A percentile compares a stretch with the other conserved stretches of the same genome.
Evolutionary conservation across 1,140 invertebrate genomes (phyloP).

Genomic region (Drosophila sucinea): DNA sequence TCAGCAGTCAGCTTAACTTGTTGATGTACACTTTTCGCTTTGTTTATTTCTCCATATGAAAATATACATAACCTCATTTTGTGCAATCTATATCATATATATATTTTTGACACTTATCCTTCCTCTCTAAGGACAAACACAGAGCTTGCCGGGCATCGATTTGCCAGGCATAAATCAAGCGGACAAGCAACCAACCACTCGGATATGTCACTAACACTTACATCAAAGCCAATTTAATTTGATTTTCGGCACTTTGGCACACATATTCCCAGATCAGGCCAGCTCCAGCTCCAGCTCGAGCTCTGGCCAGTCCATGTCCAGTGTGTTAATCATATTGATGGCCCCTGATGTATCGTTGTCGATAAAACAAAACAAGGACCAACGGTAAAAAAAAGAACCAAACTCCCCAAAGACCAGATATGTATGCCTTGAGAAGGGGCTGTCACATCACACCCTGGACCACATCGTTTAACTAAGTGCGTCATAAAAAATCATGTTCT

Average conservation of each 20-base stretch:
- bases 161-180: slow-evolving; percentile 71
- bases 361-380: slow-evolving; percentile 73
- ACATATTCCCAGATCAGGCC: slow-evolving; percentile 35
- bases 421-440: slow-evolving; percentile 49
- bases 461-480: slow-evolving; percentile 66
- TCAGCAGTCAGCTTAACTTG: slow-evolving; percentile 5
- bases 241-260: slow-evolving; percentile 74
- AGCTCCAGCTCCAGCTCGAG: background rate
- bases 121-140: slow-evolving; percentile 68
- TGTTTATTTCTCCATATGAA: too few relatives aligned
- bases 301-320: background rate
- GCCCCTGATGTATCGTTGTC: slow-evolving; percentile 64
- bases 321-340: slow-evolving; percentile 78
- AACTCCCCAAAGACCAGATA: slow-evolving; percentile 36
- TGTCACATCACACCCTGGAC: slow-evolving; percentile 32
- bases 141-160: slow-evolving; percentile 62
- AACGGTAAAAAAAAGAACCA: slow-evolving; percentile 50
- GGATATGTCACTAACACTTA: slow-evolving; percentile 78
- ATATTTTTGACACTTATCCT: slow-evolving; percentile 64
- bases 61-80: background rate
- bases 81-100: slow-evolving; percentile 40
- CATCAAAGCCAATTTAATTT: slow-evolving; percentile 80
- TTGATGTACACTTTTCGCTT: background rate
- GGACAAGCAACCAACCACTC: slow-evolving; percentile 34
- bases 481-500: slow-evolving; percentile 58